Percentiles rank a stretch among this genome's conserved stretches.
Conservation (phyloP, 2,113 vertebrate genomes). For the Alectura lathami region DNA sequence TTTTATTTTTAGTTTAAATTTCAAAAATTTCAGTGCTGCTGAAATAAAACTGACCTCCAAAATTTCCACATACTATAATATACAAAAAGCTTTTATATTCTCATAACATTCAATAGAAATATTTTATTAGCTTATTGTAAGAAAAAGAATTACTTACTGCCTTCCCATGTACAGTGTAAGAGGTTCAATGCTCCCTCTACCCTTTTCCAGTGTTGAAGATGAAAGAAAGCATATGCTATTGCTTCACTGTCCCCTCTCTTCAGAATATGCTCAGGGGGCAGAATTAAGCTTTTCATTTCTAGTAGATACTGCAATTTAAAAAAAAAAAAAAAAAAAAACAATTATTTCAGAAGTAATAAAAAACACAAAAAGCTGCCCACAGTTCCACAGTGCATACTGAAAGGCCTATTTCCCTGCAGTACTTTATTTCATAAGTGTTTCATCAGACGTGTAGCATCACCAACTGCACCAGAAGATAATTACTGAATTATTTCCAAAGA, state of each 20-base stretch:
- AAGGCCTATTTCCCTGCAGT: conserved; percentile 41
- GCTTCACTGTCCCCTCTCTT: conserved; percentile 99
- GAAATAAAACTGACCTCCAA: not conserved
- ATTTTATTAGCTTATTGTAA: conserved; percentile 34
- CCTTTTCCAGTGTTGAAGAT: conserved; percentile 98
- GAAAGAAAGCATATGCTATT: conserved; percentile 97
- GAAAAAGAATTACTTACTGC: conserved; percentile 89
- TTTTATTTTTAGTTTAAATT: not conserved
- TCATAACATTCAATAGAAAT: not conserved
- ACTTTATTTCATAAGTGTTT: conserved; percentile 24
- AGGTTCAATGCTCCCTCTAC: conserved; percentile 98
- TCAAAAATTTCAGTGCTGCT: not conserved
- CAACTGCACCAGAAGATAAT: conserved; percentile 51
- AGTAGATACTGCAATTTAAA: conserved; percentile 90
- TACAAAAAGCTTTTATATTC: not conserved
- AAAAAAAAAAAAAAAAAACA: conserved; percentile 59
- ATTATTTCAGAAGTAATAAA: conserved; percentile 42
- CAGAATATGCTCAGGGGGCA: conserved; percentile 97
- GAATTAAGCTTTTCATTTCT: conserved; percentile 99
- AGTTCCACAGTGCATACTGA: conserved; percentile 9
- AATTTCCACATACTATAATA: not conserved
- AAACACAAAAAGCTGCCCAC: conserved; percentile 4
- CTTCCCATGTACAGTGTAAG: conserved; percentile 98
- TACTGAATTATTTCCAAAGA: conserved; percentile 2
- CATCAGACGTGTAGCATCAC: conserved; percentile 26